phyloP scores from a whole-genome alignment of 1,140 invertebrate species.

The Philotrypesis tridentata region DNA sequence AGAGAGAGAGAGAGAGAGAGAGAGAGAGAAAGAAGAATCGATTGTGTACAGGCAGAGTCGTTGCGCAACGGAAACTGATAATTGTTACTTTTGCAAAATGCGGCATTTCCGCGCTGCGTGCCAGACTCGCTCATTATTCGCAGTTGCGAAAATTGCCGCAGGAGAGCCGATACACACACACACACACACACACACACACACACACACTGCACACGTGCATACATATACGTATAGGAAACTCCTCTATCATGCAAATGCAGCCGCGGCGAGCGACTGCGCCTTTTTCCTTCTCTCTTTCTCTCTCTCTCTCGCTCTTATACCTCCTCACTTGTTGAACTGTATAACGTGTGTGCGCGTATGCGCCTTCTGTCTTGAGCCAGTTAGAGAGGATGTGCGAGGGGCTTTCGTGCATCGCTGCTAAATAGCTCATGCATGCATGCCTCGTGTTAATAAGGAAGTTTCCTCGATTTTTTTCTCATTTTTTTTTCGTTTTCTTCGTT shows the following conservation, averaged over 20 bases:
- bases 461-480: too few species aligned
- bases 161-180: neutral
- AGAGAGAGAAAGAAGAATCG: neutral
- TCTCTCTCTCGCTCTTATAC: neutral
- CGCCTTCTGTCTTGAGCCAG: neutral
- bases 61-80: conserved; percentile 2
- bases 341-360: neutral
- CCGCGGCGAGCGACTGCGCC: neutral
- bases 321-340: too few species aligned
- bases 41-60: neutral
- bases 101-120: neutral
- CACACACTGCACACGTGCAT: too few species aligned
- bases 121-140: neutral
- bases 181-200: too few species aligned
- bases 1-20: too few species aligned
- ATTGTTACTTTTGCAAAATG: conserved; percentile 9
- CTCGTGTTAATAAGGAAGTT: neutral
- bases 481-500: too few species aligned
- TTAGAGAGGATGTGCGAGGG: neutral
- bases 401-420: neutral
- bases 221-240: too few species aligned
- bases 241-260: neutral
- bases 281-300: neutral
- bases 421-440: neutral
- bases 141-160: conserved; percentile 18